These are phyloP conservation scores for Falco naumanni DNA, from an alignment of 2,797 vertebrate genomes.

Conservation along the genomic window DNA sequence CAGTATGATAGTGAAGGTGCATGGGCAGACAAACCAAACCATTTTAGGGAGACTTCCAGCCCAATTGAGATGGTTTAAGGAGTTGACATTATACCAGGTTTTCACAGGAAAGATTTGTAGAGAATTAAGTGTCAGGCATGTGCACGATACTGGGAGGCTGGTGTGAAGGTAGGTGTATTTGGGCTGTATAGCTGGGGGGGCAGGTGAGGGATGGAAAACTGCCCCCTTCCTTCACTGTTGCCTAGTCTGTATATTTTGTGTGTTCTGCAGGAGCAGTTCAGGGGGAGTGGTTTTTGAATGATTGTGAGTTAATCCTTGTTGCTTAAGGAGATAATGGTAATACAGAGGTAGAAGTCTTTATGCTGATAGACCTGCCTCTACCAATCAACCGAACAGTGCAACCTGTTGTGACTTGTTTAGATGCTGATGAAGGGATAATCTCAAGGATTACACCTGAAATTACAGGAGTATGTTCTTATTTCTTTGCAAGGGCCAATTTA, in stretches of 20 bases:
- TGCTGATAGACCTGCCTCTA: not conserved
- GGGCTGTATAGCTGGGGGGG: not conserved
- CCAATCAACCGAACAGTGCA: accelerated
- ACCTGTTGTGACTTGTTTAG: not conserved
- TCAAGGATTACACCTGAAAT: not conserved
- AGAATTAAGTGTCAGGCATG: not conserved
- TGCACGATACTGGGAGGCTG: not conserved
- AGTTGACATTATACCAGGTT: not conserved
- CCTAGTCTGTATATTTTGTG: not conserved
- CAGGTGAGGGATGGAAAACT: not conserved
- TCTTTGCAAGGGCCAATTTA: not conserved
- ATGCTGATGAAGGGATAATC: not conserved
- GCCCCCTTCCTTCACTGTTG: not conserved
- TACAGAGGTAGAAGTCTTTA: not conserved
- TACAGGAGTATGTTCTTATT: not conserved
- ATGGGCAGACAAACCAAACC: not conserved
- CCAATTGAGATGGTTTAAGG: not conserved
- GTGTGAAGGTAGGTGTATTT: accelerated
- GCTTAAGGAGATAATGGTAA: not conserved
- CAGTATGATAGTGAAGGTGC: accelerated
- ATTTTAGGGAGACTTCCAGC: not conserved
- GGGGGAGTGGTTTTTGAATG: not conserved
- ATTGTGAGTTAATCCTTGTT: not conserved
- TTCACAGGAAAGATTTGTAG: accelerated
- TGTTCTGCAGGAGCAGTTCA: not conserved